Evolutionary conservation across 2,113 vertebrate species (phyloP).

Genomic region (Psilopogon haemacephalus): DNA sequence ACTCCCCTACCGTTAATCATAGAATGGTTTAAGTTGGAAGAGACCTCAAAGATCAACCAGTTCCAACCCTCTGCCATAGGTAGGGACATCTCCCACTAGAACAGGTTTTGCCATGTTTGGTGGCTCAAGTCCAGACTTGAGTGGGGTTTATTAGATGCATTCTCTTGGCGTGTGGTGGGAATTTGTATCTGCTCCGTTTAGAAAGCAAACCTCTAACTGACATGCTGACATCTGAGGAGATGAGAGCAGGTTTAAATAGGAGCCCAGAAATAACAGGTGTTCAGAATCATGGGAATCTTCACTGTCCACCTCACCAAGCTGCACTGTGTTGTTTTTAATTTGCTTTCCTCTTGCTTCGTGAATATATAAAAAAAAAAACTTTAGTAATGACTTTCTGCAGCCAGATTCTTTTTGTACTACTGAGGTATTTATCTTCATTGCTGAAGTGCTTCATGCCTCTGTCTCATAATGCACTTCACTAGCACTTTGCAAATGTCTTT

Average conservation of each 20-base stretch:
- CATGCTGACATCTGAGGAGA: neutral
- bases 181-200: neutral
- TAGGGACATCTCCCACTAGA: too few species aligned
- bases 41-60: too few species aligned
- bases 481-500: neutral
- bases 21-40: too few species aligned
- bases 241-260: neutral
- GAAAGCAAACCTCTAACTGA: neutral
- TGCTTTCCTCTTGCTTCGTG: neutral
- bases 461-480: neutral
- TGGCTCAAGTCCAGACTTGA: neutral
- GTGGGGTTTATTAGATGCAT: neutral
- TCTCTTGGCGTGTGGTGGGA: neutral
- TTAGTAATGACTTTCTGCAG: neutral
- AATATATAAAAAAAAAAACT: neutral
- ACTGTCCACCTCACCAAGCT: neutral
- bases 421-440: accelerated
- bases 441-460: neutral
- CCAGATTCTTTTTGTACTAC: neutral
- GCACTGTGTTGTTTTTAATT: neutral
- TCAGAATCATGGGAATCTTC: neutral
- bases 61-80: too few species aligned
- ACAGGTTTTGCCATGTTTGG: accelerated
- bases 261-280: neutral
- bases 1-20: too few species aligned